Evolutionary conservation across 2,888 invertebrate species (phyloP), one percentile per base, ranked within the genome.

Genomic region (Mayetiola destructor): DNA sequence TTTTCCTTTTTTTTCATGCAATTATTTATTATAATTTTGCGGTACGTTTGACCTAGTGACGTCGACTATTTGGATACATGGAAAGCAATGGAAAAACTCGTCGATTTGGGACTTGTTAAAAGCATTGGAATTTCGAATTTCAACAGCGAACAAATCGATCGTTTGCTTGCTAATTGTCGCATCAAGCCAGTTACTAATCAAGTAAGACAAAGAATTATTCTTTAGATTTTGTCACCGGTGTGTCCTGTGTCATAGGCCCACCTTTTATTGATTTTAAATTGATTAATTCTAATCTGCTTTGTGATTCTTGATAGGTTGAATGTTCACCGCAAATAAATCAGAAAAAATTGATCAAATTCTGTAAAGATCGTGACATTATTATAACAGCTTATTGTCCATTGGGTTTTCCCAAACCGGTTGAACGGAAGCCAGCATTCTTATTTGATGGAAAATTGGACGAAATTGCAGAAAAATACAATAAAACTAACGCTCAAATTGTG

Each of bases 81-180:
- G 80, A 80, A 80, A 66, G 88, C 78, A 0, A 79, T 93, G 84
- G 92, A 93, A 68, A 73, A 78, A 18, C 76, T 87, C 12, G 79
- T 82, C 3, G 75, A 79, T 59, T 73, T 77, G 61, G 88, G 89
- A 0, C 74, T 88, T 5, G 78, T 80, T 0, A 82, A 78, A 64
- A 84, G 85, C 64, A 85, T 94, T 66, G 93, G 93, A 0, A 67
- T 93, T 2, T 89, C 89, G 40, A 94, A 94, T 72, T 93, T 92
- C 68, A 93, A 88, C 68, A 81, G 77, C 62, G 73, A 77, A 55
- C 93, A 93, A 70, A 70, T 89, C 3, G 77, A 83, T 48, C 75
- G 85, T 55, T 65, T 93, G 12, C 66, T 90, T 35, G 75, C 76
- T 1, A 76, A 71, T 10, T 80, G 82, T 16, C 76, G 72, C 59